Evolutionary conservation across 1,140 invertebrate species (phyloP).

Genomic region (Probaryconus sp.): DNA sequence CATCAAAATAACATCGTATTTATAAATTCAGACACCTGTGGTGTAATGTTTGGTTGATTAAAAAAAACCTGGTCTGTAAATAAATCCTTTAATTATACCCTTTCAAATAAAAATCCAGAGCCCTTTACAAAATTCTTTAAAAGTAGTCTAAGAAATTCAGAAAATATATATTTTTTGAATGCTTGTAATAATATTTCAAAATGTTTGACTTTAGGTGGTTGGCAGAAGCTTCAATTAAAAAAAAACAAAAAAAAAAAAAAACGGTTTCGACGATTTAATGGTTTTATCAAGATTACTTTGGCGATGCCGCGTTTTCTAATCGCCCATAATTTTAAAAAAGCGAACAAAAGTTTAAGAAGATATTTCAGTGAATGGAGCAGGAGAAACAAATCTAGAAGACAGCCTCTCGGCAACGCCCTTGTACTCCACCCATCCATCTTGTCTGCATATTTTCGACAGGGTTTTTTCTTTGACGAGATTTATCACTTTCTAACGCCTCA

Average conservation of each 20-base stretch:
- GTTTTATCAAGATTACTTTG: not conserved
- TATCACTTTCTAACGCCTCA: constrained; percentile 64
- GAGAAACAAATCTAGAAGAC: constrained; percentile 71
- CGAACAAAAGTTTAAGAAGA: constrained; percentile 46
- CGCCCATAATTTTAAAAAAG: constrained; percentile 71
- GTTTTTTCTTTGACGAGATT: constrained; percentile 71
- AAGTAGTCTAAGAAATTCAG: constrained; percentile 15
- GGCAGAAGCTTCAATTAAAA: constrained; percentile 30
- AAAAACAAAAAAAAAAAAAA: constrained; percentile 62
- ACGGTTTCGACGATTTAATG: too few species aligned
- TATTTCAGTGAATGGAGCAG: constrained; percentile 11
- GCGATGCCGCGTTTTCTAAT: constrained; percentile 69
- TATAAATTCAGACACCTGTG: constrained; percentile 67
- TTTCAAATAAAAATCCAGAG: too few species aligned
- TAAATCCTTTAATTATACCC: constrained; percentile 39
- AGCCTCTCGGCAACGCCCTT: constrained; percentile 67
- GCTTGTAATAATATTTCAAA: too few species aligned
- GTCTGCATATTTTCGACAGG: constrained; percentile 69
- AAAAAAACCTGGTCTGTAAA: not conserved
- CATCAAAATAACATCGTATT: constrained; percentile 63
- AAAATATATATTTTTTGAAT: too few species aligned
- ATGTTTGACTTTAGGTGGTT: constrained; percentile 15
- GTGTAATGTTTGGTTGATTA: constrained; percentile 9
- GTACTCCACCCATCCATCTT: constrained; percentile 74
- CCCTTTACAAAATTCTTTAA: too few species aligned